Percentiles rank a stretch among this genome's conserved stretches.
These are phyloP conservation scores for Morpho helenor DNA, from an alignment of 2,888 invertebrate species.

Conservation along the genomic window DNA sequence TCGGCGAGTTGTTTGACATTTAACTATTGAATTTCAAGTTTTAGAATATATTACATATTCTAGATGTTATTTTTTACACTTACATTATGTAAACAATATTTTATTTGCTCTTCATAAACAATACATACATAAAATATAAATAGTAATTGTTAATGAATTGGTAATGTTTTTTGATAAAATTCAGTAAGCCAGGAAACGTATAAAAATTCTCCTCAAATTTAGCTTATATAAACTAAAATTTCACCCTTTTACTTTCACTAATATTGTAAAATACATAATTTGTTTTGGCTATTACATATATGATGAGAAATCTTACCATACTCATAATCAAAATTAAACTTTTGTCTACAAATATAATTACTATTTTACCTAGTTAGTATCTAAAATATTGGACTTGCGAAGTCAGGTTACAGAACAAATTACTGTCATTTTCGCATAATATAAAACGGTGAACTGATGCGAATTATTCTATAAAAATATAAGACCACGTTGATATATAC, in stretches of 20 bases:
- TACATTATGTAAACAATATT: background rate
- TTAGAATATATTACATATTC: background rate
- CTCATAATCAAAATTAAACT: no score
- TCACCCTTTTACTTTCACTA: no score
- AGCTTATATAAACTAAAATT: no score
- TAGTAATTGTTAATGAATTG: background rate
- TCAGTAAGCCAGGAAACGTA: no score
- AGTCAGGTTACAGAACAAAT: background rate
- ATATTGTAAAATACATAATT: no score
- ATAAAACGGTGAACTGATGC: slow-evolving; percentile 1
- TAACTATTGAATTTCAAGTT: background rate
- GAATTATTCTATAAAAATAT: slow-evolving; percentile 25
- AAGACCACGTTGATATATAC: slow-evolving; percentile 25
- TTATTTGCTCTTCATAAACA: background rate
- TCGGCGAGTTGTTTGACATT: background rate
- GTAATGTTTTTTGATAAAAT: no score
- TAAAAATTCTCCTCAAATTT: no score
- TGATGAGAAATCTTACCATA: no score
- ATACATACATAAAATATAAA: background rate
- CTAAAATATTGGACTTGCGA: slow-evolving; percentile 9
- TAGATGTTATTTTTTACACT: background rate
- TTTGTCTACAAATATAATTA: background rate
- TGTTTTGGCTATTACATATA: no score
- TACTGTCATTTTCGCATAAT: background rate
- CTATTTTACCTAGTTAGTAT: slow-evolving; percentile 2